phyloP scores from a whole-genome alignment of 2,113 vertebrate species.

The Electrona antarctica region DNA sequence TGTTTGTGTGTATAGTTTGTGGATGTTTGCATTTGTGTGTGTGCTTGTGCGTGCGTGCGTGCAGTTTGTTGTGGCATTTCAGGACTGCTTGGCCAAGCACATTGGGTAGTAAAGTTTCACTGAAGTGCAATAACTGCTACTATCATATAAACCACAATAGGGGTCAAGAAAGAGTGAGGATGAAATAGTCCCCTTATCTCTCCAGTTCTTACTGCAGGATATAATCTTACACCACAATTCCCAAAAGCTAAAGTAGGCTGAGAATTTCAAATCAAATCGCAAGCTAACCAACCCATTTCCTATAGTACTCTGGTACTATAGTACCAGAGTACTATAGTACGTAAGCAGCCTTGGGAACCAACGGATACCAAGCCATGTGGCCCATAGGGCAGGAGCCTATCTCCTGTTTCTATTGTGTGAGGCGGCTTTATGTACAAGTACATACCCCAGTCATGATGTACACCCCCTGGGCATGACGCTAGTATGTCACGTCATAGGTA shows the following conservation, averaged over 20 bases:
- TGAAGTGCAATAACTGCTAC: conserved; percentile 1
- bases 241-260: background rate
- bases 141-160: background rate
- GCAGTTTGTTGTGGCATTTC: background rate
- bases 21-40: background rate
- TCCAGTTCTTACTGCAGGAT: background rate
- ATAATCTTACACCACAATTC: background rate
- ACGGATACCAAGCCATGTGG: no score
- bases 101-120: background rate
- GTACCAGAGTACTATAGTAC: no score
- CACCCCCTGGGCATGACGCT: no score
- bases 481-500: no score
- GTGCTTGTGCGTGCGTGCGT: conserved; percentile 2
- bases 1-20: conserved; percentile 1
- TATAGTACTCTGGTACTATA: no score
- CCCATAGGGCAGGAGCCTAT: no score
- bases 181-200: background rate
- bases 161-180: background rate
- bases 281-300: background rate
- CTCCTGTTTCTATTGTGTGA: no score
- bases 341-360: no score
- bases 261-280: background rate
- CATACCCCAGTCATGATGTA: no score
- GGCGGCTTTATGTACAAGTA: no score
- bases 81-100: background rate